Base-by-base conservation (phyloP, 2,113 vertebrate species). In the Motacilla tschutschensis region DNA sequence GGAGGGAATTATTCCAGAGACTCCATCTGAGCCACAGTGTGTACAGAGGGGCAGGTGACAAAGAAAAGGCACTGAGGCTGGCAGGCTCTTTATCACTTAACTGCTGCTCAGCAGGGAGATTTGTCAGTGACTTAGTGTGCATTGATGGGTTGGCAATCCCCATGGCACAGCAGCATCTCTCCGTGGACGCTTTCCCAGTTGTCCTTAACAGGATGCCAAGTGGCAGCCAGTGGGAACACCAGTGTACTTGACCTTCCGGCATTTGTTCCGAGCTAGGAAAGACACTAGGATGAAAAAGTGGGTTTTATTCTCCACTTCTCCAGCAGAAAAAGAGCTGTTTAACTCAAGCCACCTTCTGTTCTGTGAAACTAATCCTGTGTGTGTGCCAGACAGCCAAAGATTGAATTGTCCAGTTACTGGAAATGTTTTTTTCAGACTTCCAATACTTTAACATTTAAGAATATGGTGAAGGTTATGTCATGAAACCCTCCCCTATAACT, bases 91-190 rank as follows among this genome's bases (percentile, higher is more conserved):
- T 85, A 62, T 91, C 81, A 85, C 70, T 29, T 41, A 29, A 2
- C 76, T 95, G 92, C 88, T 79, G 87, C 83, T 92, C 87, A 64
- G 79, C 69, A 41, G 81, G 85, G 83, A 84, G 69, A 1, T 73
- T 21, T 46, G 65, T 38, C 44, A 66, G 92, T 67, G 87, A 54
- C 74, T 54, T 44, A 14, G 85, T 53, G 82, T 73, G 81, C 72
- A 6, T 63, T 82, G 79, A 48, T 75, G 50, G 67, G 31, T 21
- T 85, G 70, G 79, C 88, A 93, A 3, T 79, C 66, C 79, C 28
- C 50, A 1, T 29, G 69, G 81, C 41, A 53, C 67, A 53, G 75
- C 83, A 84, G 71, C 54, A 17, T 67, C 2, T 38, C n/a, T 78
- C 63, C 12, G 1, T 20, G 74, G 82, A 36, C 31, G 2, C 71